Conservation (phyloP, 2,797 vertebrate species). For the Astyanax mexicanus region DNA sequence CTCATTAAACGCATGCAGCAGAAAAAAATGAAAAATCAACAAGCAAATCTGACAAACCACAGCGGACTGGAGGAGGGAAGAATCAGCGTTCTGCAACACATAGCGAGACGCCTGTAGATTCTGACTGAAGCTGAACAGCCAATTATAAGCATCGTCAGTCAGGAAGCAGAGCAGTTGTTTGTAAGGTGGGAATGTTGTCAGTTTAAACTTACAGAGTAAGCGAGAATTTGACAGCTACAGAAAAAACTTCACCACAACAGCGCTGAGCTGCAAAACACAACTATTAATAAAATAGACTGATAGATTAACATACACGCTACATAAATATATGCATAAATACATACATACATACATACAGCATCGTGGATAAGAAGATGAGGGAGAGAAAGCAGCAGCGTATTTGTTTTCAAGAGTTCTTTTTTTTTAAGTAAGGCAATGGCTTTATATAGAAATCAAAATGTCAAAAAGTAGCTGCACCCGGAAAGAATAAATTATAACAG, state of each 20-base stretch:
- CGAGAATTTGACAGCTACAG: background rate
- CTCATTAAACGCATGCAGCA: slow-evolving; percentile 11
- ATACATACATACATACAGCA: too few relatives aligned
- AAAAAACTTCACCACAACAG: background rate
- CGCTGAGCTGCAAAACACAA: background rate
- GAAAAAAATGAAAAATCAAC: slow-evolving; percentile 32
- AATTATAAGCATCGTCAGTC: background rate
- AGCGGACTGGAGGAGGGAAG: background rate
- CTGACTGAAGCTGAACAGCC: background rate
- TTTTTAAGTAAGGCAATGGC: too few relatives aligned
- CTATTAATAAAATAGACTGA: background rate
- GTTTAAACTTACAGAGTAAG: background rate
- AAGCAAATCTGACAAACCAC: background rate
- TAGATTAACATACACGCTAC: background rate
- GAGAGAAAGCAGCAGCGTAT: too few relatives aligned
- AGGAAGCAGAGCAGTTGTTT: background rate
- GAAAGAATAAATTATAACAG: too few relatives aligned
- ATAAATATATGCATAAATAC: background rate
- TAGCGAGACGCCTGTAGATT: background rate
- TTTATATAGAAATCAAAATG: too few relatives aligned
- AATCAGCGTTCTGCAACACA: background rate
- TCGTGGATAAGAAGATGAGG: too few relatives aligned
- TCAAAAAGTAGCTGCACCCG: too few relatives aligned
- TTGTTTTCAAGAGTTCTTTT: too few relatives aligned
- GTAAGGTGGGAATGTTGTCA: background rate